Evolutionary conservation across 2,797 vertebrate genomes (phyloP).

Genomic region (Anisognathus igniventris): DNA sequence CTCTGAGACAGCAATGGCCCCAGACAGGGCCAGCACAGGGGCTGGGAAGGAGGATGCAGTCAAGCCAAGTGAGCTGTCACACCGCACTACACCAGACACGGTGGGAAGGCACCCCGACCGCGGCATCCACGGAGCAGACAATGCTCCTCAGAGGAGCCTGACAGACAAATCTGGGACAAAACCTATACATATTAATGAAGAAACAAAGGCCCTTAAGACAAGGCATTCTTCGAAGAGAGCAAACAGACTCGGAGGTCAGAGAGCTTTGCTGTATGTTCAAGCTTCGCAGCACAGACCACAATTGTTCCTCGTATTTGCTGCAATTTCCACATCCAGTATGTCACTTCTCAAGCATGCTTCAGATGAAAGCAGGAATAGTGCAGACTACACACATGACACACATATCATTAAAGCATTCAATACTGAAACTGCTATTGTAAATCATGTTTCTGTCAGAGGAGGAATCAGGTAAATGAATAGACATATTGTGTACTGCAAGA

Average conservation of each 20-base stretch:
- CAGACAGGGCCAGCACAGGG: fast-evolving
- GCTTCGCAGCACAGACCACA: not conserved
- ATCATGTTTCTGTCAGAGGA: not conserved
- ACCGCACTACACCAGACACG: not conserved
- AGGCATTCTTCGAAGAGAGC: not conserved
- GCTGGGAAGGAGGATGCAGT: not conserved
- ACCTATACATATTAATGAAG: conserved; percentile 49
- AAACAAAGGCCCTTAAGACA: conserved; percentile 53
- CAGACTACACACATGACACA: not conserved
- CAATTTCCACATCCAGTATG: not conserved
- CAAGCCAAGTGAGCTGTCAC: not conserved
- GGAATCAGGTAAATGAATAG: not conserved
- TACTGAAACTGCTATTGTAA: not conserved
- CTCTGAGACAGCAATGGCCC: fast-evolving
- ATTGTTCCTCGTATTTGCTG: not conserved
- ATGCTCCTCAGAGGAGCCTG: conserved; percentile 24
- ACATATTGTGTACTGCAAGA: not conserved
- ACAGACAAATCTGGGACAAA: conserved; percentile 58
- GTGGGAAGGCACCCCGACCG: not conserved
- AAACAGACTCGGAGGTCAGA: conserved; percentile 32
- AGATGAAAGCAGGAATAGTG: not conserved
- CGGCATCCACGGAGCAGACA: not conserved
- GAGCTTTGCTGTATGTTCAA: not conserved
- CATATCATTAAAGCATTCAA: not conserved
- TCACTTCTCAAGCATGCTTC: not conserved